These are phyloP conservation scores for Piaya cayana DNA, from an alignment of 2,113 vertebrate genomes.

Conservation along the genomic window DNA sequence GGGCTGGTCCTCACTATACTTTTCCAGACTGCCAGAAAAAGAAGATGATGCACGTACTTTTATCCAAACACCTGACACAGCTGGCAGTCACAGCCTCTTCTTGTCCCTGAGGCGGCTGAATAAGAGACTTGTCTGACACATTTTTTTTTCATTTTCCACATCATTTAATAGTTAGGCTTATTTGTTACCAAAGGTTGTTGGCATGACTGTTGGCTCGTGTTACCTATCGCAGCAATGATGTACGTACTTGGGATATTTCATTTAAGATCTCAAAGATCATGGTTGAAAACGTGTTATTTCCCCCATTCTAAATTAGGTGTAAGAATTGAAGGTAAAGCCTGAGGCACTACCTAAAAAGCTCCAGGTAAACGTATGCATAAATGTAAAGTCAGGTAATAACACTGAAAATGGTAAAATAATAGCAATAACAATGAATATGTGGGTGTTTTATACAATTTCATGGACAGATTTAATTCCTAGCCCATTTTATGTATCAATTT, in stretches of 20 bases:
- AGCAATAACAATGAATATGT: not conserved
- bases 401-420: not conserved
- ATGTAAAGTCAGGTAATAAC: not conserved
- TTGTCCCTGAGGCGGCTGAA: not conserved
- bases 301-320: not conserved
- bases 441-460: not conserved
- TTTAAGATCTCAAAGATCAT: not conserved
- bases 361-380: not conserved
- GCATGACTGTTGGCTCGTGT: not conserved
- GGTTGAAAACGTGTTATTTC: not conserved
- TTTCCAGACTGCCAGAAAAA: not conserved
- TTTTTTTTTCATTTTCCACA: not conserved
- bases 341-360: not conserved
- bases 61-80: not conserved
- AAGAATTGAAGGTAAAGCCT: not conserved
- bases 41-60: accelerated
- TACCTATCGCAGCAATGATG: not conserved
- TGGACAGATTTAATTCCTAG: not conserved
- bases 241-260: not conserved
- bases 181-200: not conserved
- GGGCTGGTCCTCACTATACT: not conserved
- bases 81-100: not conserved
- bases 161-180: not conserved
- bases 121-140: not conserved
- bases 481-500: not conserved